These are phyloP conservation scores for Pemphigus obesinymphae DNA, from an alignment of 1,140 invertebrate genomes.

Conservation along the genomic window DNA sequence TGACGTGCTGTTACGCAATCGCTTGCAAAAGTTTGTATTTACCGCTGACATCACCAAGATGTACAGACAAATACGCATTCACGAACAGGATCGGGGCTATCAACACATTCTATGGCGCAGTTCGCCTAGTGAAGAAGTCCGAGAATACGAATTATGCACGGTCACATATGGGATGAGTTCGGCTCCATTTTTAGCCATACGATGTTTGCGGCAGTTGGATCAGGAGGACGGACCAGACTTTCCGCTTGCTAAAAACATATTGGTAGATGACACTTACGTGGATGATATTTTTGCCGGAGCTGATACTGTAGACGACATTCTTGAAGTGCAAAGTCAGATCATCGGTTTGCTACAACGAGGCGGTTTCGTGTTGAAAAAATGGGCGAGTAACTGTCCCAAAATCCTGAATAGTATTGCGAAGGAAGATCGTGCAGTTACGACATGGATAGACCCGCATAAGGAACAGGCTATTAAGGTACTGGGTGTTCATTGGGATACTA, in stretches of 20 bases:
- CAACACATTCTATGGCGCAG: slow-evolving; percentile 9
- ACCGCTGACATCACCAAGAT: slow-evolving; percentile 15
- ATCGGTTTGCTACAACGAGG: background rate
- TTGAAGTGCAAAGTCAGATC: background rate
- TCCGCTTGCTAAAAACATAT: background rate
- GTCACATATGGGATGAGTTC: slow-evolving; percentile 49
- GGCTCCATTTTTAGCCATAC: slow-evolving; percentile 49
- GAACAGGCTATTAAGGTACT: background rate
- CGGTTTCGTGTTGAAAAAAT: background rate
- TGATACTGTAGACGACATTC: background rate
- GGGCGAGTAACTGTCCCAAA: background rate
- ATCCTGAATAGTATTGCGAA: background rate
- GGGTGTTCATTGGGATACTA: background rate
- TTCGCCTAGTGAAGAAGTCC: background rate
- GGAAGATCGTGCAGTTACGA: background rate
- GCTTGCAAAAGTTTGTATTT: slow-evolving; percentile 30
- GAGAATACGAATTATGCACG: background rate
- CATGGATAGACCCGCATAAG: background rate
- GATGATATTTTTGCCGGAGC: slow-evolving; percentile 19
- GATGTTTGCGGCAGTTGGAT: slow-evolving; percentile 34
- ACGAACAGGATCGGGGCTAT: background rate
- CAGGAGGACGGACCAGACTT: background rate
- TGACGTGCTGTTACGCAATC: slow-evolving; percentile 43
- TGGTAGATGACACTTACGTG: background rate
- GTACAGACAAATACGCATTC: background rate